A percentile compares a stretch with the other conserved stretches of the same genome.
phyloP scores from a whole-genome alignment of 2,888 invertebrate genomes.

The Augochlorella aurata region DNA sequence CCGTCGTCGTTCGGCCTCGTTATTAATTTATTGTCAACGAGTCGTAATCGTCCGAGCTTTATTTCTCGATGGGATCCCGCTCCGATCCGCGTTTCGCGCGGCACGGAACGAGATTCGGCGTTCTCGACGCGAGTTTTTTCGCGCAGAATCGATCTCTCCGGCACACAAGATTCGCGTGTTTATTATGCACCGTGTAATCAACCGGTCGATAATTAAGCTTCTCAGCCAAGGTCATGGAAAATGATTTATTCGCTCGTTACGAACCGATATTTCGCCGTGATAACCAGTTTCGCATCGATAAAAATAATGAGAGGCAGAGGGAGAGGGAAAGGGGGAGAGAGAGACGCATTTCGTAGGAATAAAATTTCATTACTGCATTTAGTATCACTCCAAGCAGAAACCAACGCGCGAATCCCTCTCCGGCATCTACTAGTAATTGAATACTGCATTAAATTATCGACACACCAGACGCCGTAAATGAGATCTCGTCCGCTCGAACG shows the following conservation, averaged over 20 bases:
- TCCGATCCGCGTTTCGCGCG: background rate
- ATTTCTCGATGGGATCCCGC: background rate
- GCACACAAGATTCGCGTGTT: background rate
- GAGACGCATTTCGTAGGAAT: no score
- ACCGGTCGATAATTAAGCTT: background rate
- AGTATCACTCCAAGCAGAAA: background rate
- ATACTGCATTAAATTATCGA: background rate
- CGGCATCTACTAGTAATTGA: background rate
- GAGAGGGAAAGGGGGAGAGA: no score
- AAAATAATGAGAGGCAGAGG: background rate
- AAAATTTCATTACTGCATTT: background rate
- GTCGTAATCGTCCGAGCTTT: background rate
- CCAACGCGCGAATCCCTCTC: background rate
- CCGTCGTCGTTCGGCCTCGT: background rate
- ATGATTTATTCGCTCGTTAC: background rate
- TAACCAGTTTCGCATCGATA: background rate
- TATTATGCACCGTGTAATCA: background rate
- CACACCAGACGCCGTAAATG: background rate
- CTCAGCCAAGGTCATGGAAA: background rate
- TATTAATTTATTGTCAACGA: constrained; percentile 7
- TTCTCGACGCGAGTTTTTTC: background rate
- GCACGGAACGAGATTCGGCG: background rate
- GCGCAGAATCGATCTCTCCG: background rate
- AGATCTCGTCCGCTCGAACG: background rate
- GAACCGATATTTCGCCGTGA: background rate